Evolutionary conservation across 2,113 vertebrate genomes (phyloP).

Genomic region (Alaudala cheleensis): DNA sequence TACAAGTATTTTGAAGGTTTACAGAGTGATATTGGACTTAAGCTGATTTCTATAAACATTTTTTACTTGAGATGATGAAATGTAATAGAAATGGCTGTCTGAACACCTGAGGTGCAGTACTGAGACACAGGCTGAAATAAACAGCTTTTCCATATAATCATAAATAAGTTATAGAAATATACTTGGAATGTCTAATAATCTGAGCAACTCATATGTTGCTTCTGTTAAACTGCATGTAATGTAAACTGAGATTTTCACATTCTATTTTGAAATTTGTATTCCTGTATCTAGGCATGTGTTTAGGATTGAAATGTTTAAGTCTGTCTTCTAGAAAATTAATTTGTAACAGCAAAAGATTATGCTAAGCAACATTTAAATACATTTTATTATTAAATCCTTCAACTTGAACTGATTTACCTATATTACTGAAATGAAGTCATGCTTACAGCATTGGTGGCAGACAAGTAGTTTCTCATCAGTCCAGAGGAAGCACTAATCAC

Average conservation of each 20-base stretch:
- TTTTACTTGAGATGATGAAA: neutral
- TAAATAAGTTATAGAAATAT: neutral
- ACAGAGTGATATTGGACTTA: neutral
- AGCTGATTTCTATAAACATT: neutral
- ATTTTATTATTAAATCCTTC: neutral
- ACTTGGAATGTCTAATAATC: neutral
- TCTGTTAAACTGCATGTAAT: neutral
- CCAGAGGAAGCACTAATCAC: neutral
- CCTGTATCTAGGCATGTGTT: neutral
- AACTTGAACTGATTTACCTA: neutral
- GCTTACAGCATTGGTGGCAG: neutral
- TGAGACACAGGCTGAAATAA: neutral
- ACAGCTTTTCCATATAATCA: neutral
- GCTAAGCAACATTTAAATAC: neutral
- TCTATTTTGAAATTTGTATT: neutral
- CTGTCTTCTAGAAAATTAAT: neutral
- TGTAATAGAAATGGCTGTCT: neutral
- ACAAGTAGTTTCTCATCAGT: neutral
- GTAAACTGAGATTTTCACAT: neutral
- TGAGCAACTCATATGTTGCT: neutral
- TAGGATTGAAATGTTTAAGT: neutral
- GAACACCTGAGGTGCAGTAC: neutral
- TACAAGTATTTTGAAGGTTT: neutral
- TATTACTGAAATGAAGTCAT: neutral
- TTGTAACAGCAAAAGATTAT: neutral